Evolutionary conservation across 2,888 invertebrate genomes (phyloP).

Genomic region (Hirtodrosophila cameraria): DNA sequence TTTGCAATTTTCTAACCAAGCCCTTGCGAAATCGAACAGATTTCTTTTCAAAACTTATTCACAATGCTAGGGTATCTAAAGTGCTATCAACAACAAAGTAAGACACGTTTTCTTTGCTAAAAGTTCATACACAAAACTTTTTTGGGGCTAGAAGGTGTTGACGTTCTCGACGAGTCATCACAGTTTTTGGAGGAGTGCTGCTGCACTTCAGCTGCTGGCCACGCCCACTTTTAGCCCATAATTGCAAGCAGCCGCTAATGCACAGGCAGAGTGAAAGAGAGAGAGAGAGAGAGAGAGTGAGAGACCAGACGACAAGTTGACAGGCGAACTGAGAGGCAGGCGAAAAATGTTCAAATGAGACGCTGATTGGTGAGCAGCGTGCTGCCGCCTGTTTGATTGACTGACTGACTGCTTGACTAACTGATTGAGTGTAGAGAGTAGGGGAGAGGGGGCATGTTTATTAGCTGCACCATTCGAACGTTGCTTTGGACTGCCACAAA

Average conservation of each 20-base stretch:
- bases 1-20: too few relatives aligned
- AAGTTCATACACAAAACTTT: background rate
- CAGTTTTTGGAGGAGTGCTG: background rate
- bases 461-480: constrained; percentile 47
- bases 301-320: constrained; percentile 74
- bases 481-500: constrained; percentile 48
- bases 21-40: too few relatives aligned
- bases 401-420: constrained; percentile 28
- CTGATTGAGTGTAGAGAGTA: constrained; percentile 17
- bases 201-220: constrained; percentile 21
- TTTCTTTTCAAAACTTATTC: too few relatives aligned
- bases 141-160: constrained; percentile 44
- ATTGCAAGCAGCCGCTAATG: constrained; percentile 69
- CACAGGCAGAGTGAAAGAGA: too few relatives aligned
- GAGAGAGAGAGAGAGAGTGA: too few relatives aligned
- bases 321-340: constrained; percentile 40
- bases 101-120: background rate
- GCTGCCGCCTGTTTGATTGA: constrained; percentile 51
- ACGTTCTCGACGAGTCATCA: constrained; percentile 42
- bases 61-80: constrained; percentile 23
- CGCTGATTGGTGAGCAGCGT: constrained; percentile 58
- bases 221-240: constrained; percentile 38
- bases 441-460: constrained; percentile 17
- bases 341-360: constrained; percentile 60
- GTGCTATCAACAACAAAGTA: background rate